Evolutionary conservation across 2,797 vertebrate species (phyloP).

Genomic region (Staurois parvus): DNA sequence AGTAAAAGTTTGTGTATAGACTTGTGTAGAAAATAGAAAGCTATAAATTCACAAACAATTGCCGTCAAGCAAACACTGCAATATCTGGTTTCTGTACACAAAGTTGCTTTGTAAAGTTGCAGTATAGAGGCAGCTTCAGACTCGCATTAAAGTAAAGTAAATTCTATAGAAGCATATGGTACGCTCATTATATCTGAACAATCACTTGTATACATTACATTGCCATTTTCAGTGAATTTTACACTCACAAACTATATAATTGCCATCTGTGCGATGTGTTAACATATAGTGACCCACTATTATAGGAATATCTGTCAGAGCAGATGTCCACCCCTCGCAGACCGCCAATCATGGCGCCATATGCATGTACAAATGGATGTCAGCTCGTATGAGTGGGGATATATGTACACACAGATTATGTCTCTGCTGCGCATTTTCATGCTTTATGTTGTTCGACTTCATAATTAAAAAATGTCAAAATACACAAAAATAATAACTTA

Average conservation of each 20-base stretch:
- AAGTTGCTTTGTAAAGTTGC: too few relatives aligned
- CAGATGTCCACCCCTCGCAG: slow-evolving; percentile 1
- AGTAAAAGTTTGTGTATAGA: too few relatives aligned
- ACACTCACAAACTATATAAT: not conserved
- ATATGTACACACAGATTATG: not conserved
- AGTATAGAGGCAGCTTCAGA: not conserved
- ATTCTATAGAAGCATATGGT: slow-evolving; percentile 8
- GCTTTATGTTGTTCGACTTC: not conserved
- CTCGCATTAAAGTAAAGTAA: not conserved
- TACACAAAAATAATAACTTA: not conserved
- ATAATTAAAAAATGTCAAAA: not conserved
- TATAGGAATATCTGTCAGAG: slow-evolving; percentile 12
- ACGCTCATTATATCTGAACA: not conserved
- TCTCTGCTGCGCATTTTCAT: not conserved
- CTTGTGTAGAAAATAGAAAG: too few relatives aligned
- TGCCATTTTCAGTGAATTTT: not conserved
- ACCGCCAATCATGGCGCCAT: not conserved
- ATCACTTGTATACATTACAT: not conserved
- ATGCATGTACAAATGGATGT: not conserved
- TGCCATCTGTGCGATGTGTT: slow-evolving; percentile 36
- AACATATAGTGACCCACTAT: not conserved
- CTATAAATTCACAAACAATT: too few relatives aligned
- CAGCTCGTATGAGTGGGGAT: not conserved
- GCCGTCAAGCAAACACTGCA: too few relatives aligned
- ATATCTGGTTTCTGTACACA: too few relatives aligned